A percentile compares a stretch with the other conserved stretches of the same genome.
phyloP scores from a whole-genome alignment of 1,140 invertebrate species.

The Lordiphosa stackelbergi region DNA sequence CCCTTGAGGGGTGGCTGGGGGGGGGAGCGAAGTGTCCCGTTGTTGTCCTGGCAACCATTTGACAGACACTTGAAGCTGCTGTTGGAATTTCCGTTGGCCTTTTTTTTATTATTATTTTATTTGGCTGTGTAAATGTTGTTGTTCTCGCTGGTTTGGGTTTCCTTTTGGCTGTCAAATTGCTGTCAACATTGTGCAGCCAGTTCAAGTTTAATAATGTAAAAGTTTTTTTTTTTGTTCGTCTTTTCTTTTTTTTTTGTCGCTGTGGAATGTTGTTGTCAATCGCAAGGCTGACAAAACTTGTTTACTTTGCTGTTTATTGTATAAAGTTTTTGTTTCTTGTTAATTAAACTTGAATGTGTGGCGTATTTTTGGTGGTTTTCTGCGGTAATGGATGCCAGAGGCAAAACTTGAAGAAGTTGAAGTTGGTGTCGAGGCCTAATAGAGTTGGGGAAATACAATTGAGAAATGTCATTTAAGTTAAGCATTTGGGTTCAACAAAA shows the following conservation, averaged over 20 bases:
- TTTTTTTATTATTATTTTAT: constrained; percentile 48
- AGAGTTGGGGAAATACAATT: no score
- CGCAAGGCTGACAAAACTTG: constrained; percentile 30
- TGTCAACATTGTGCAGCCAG: constrained; percentile 52
- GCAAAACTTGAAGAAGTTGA: constrained; percentile 4
- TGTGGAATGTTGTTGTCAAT: constrained; percentile 35
- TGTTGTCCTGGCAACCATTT: constrained; percentile 39
- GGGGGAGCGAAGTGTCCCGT: constrained; percentile 2
- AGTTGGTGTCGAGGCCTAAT: constrained; percentile 1
- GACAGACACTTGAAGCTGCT: constrained; percentile 24
- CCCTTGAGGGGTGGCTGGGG: constrained; percentile 31
- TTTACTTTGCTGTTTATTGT: constrained; percentile 36
- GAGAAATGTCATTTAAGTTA: no score
- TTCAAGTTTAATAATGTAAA: constrained; percentile 60
- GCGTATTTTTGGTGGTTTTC: constrained; percentile 23
- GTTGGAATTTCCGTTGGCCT: constrained; percentile 21
- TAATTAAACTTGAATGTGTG: constrained; percentile 65
- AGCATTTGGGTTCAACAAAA: no score
- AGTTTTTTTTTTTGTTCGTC: constrained; percentile 36
- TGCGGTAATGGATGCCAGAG: constrained; percentile 26
- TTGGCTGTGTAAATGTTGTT: constrained; percentile 50
- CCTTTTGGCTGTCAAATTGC: constrained; percentile 63
- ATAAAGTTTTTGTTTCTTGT: constrained; percentile 54
- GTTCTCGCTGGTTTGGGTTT: constrained; percentile 30
- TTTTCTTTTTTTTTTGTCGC: background rate